Conservation (phyloP, 1,140 invertebrate genomes). For the Bacillus rossius region DNA sequence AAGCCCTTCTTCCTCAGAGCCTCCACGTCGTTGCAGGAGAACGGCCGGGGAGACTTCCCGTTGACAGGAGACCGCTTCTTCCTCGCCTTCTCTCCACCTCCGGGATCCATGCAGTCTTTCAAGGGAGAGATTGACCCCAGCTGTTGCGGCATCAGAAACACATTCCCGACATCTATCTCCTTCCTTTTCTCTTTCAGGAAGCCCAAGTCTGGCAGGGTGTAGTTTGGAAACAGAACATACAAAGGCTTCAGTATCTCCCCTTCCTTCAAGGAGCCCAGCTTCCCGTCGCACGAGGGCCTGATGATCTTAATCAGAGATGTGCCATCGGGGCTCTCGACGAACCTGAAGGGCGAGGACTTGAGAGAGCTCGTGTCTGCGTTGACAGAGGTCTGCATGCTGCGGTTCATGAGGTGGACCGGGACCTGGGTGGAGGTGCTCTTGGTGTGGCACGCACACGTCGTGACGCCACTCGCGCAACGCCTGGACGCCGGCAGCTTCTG, state of each 20-base stretch:
- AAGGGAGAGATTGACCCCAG: background rate
- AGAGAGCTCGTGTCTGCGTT: slow-evolving; percentile 8
- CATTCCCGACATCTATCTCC: slow-evolving; percentile 50
- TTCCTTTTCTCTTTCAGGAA: slow-evolving; percentile 65
- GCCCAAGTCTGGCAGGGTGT: slow-evolving; percentile 76
- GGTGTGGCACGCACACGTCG: slow-evolving; percentile 39
- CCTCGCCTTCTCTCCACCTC: no score
- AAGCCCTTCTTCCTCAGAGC: slow-evolving; percentile 66
- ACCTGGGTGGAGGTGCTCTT: slow-evolving; percentile 48
- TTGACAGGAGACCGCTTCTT: background rate
- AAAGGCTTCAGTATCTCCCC: slow-evolving; percentile 48
- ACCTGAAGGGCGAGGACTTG: slow-evolving; percentile 8
- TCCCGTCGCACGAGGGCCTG: background rate
- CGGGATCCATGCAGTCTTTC: no score
- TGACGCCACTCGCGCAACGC: background rate
- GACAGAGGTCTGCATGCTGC: slow-evolving; percentile 64
- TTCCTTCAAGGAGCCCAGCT: slow-evolving; percentile 12
- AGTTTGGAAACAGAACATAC: slow-evolving; percentile 88
- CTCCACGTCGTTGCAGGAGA: slow-evolving; percentile 13
- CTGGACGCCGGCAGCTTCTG: background rate
- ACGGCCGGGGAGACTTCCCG: slow-evolving; percentile 13
- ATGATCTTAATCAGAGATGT: slow-evolving; percentile 9
- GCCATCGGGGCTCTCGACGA: slow-evolving; percentile 5
- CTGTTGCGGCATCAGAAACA: slow-evolving; percentile 50
- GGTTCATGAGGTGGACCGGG: slow-evolving; percentile 55